A percentile compares a stretch with the other conserved stretches of the same genome.
phyloP scores from a whole-genome alignment of 2,797 vertebrate species.

The Anas bahamensis region DNA sequence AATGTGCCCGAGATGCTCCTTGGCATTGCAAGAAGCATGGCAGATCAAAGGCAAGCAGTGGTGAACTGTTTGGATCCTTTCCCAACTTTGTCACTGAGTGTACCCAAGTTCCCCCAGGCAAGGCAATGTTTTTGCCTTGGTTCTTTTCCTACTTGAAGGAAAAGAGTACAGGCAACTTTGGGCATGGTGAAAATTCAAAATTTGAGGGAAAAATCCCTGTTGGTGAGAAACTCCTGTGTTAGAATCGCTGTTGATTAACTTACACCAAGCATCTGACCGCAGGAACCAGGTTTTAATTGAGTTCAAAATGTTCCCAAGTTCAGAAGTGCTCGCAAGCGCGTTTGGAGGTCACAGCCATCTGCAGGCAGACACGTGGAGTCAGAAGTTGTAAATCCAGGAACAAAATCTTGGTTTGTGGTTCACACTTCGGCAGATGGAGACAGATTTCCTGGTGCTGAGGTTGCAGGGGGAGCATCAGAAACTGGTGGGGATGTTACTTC shows the following conservation, averaged over 20 bases:
- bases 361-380: fast-evolving
- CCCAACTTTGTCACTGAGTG: not conserved
- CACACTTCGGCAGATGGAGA: not conserved
- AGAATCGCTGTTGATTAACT: not conserved
- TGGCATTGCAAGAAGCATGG: not conserved
- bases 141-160: not conserved
- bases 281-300: not conserved
- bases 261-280: not conserved
- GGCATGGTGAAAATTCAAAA: not conserved
- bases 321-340: not conserved
- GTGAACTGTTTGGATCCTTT: not conserved
- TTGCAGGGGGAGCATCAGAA: not conserved
- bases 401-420: not conserved
- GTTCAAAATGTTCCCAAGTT: not conserved
- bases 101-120: not conserved
- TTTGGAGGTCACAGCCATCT: not conserved
- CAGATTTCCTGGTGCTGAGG: not conserved
- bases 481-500: not conserved
- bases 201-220: not conserved
- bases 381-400: not conserved
- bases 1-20: not conserved
- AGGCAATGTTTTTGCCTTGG: not conserved
- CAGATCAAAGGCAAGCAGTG: not conserved
- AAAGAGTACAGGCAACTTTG: not conserved
- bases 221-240: too few species aligned